phyloP scores from a whole-genome alignment of 2,113 vertebrate genomes.

The Xiphophorus maculatus region DNA sequence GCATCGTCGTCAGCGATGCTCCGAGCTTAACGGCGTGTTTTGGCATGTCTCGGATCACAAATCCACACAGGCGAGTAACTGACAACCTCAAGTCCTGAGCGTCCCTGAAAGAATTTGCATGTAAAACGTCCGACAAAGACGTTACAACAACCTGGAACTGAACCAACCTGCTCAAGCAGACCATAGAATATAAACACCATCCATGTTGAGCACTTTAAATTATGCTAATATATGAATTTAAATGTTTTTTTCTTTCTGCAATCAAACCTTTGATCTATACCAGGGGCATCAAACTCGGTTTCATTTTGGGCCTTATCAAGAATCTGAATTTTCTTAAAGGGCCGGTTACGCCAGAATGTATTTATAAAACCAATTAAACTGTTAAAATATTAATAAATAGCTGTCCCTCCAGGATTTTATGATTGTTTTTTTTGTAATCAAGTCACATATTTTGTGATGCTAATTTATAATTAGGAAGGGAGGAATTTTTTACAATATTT shows the following conservation, averaged over 20 bases:
- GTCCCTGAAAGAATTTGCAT: slow-evolving; percentile 1
- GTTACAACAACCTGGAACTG: neutral
- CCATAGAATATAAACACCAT: neutral
- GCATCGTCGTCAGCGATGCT: slow-evolving; percentile 9
- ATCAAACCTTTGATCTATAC: neutral
- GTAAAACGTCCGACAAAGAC: accelerated
- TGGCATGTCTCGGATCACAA: slow-evolving; percentile 25
- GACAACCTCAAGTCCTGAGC: slow-evolving; percentile 13
- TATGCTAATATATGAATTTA: neutral
- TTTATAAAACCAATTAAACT: too few relatives aligned
- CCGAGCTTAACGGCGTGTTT: neutral
- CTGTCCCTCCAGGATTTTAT: too few relatives aligned
- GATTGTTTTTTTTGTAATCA: too few relatives aligned
- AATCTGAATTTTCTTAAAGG: too few relatives aligned
- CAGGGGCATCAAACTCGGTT: too few relatives aligned
- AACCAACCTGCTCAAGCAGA: neutral
- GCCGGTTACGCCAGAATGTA: too few relatives aligned
- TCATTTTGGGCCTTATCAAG: too few relatives aligned
- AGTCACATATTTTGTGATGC: too few relatives aligned
- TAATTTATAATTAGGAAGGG: too few relatives aligned
- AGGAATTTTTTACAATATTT: too few relatives aligned
- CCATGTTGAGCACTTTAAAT: neutral
- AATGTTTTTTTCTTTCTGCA: neutral
- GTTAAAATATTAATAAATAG: too few relatives aligned
- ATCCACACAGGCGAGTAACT: neutral